These are phyloP conservation scores for Empis stercorea DNA, from an alignment of 2,888 invertebrate genomes.

Conservation along the genomic window DNA sequence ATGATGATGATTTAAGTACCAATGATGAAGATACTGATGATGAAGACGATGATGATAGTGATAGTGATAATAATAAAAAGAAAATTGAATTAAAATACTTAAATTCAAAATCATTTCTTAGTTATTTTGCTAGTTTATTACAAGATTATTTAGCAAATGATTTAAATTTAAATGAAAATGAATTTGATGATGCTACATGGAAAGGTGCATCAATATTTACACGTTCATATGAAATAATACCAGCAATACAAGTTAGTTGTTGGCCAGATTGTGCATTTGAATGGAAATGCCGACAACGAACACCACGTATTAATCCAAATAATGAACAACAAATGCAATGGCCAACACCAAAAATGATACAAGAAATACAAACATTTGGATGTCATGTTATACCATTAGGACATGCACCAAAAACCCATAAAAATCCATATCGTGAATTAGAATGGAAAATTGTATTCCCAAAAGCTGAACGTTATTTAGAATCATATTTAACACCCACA, in stretches of 20 bases:
- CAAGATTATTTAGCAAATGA: slow-evolving; percentile 44
- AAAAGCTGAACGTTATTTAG: slow-evolving; percentile 60
- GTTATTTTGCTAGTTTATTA: slow-evolving; percentile 50
- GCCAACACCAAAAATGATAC: slow-evolving; percentile 55
- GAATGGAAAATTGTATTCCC: slow-evolving; percentile 74
- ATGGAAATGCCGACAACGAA: slow-evolving; percentile 49
- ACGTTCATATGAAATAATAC: slow-evolving; percentile 51
- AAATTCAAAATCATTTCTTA: slow-evolving; percentile 54
- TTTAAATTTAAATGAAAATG: slow-evolving; percentile 43
- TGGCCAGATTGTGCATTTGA: slow-evolving; percentile 62
- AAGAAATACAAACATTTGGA: slow-evolving; percentile 50
- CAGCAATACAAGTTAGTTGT: slow-evolving; percentile 45
- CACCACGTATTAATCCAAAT: slow-evolving; percentile 42
- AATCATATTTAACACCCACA: slow-evolving; percentile 54
- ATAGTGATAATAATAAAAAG: slow-evolving; percentile 2
- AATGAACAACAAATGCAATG: slow-evolving; percentile 49
- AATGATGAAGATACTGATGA: slow-evolving; percentile 15
- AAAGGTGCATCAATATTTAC: slow-evolving; percentile 57
- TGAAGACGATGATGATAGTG: slow-evolving; percentile 13
- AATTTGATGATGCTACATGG: slow-evolving; percentile 43
- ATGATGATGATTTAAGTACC: slow-evolving; percentile 13
- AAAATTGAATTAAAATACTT: slow-evolving; percentile 33
- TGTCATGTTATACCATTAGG: slow-evolving; percentile 60
- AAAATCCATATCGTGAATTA: slow-evolving; percentile 47
- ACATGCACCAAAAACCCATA: slow-evolving; percentile 47